These are phyloP conservation scores for Bombylius discolor DNA, from an alignment of 2,888 invertebrate genomes.

Conservation along the genomic window DNA sequence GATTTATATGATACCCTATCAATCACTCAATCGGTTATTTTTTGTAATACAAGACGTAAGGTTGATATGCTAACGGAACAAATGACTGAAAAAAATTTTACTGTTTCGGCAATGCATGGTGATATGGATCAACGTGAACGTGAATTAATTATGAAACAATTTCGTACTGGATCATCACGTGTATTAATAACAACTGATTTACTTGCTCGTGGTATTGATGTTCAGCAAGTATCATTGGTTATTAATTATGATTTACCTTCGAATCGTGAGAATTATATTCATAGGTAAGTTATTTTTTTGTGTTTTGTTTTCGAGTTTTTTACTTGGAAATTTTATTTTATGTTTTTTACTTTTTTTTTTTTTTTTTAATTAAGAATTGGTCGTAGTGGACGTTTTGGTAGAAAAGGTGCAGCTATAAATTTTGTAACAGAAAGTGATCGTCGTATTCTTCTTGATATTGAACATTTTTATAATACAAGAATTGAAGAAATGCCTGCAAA, in stretches of 20 bases:
- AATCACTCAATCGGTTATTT: slow-evolving; percentile 99
- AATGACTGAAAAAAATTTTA: slow-evolving; percentile 91
- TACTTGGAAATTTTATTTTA: background rate
- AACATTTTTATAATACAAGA: slow-evolving; percentile 94
- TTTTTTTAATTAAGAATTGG: slow-evolving; percentile 66
- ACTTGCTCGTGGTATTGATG: slow-evolving; percentile 97
- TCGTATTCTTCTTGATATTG: slow-evolving; percentile 91
- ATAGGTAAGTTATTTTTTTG: slow-evolving; percentile 55
- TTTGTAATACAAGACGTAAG: slow-evolving; percentile 99
- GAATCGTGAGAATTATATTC: slow-evolving; percentile 99
- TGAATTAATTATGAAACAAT: slow-evolving; percentile 98
- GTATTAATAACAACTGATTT: slow-evolving; percentile 98
- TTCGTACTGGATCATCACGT: slow-evolving; percentile 96
- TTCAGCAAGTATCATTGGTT: slow-evolving; percentile 98
- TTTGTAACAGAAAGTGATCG: slow-evolving; percentile 95
- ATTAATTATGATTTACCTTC: slow-evolving; percentile 99
- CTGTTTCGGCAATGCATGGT: slow-evolving; percentile 99
- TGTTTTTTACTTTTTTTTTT: slow-evolving; percentile 6
- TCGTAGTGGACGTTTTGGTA: slow-evolving; percentile 98
- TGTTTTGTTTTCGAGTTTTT: background rate
- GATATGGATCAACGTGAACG: slow-evolving; percentile 99
- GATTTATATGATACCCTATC: slow-evolving; percentile 98
- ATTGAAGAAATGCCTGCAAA: slow-evolving; percentile 99
- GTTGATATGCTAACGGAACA: slow-evolving; percentile 95
- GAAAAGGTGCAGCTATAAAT: slow-evolving; percentile 99